Base-by-base conservation (phyloP, 2,888 invertebrate genomes). In the Acholoe squamosa region DNA sequence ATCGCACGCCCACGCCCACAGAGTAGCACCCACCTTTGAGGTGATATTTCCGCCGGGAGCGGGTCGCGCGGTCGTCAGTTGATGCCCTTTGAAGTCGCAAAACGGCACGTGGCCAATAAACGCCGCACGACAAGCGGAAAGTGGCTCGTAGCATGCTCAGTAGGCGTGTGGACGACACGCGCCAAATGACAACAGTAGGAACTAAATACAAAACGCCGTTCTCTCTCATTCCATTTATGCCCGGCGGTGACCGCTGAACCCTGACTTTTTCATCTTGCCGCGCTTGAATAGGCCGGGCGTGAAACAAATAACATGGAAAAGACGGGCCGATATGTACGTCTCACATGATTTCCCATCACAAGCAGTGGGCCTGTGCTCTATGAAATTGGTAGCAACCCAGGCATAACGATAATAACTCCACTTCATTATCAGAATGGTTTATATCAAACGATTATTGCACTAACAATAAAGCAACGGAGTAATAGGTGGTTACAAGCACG, bases 41-140 rank as follows among this genome's bases (percentile, higher is more conserved):
- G 80, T 80, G 80, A 33, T 43, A 43, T 33, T 80, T 80, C 43
- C 80, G 34, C 80, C 80, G 43, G 43, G 19, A 16, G 80, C 33
- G 80, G 14, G 80, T 33, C 80, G 43, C 43, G 80, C 33, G 14
- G 80, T 22, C 80, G 33, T 76, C 34, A 43, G 22, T 80, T 16
- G 31, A 19, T 14, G 19, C 52, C 5, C 54, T 86, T 86, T 86
- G 86, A 86, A 28, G 86, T 86, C 86, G 86, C 86, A 86, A 52
- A 54, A 54, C 56, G 86, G 54, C 86, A 56, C 86, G 86, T 86
- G 86, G 54, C 86, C 56, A 56, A 86, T 56, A 56, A 86, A 86
- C 56, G 86, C 22, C 86, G 86, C 86, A 86, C 86, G 86, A 86
- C 86, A 86, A 86, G 54, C 86, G 86, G 14, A 54, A 86, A 86